Conservation (phyloP, 2,888 invertebrate species). For the Hedya salicella region DNA sequence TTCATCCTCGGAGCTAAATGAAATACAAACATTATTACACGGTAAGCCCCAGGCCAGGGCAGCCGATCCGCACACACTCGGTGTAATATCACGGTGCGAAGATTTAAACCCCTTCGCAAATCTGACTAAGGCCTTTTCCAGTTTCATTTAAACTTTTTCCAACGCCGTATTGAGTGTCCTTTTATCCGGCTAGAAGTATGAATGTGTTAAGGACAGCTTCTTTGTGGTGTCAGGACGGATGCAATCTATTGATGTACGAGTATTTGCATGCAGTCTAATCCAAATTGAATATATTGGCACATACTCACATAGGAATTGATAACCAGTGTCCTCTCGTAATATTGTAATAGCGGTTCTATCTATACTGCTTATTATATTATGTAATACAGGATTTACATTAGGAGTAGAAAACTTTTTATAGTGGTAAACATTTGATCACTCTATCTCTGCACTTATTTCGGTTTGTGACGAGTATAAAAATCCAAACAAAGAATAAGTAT, state of each 20-base stretch:
- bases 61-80: constrained; percentile 56
- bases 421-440: too few relatives aligned
- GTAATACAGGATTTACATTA: neutral
- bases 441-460: too few relatives aligned
- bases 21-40: constrained; percentile 70
- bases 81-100: constrained; percentile 48
- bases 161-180: constrained; percentile 56
- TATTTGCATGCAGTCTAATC: neutral
- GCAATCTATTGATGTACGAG: neutral
- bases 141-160: constrained; percentile 53
- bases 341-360: neutral
- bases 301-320: neutral
- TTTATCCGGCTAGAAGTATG: constrained; percentile 23
- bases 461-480: too few relatives aligned
- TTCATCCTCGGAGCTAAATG: constrained; percentile 54
- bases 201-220: constrained; percentile 29
- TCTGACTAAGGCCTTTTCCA: constrained; percentile 56
- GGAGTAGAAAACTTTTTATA: too few relatives aligned
- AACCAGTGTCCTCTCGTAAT: neutral
- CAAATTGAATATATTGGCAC: constrained; percentile 1
- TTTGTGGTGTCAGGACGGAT: constrained; percentile 17
- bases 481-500: too few relatives aligned
- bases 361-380: neutral
- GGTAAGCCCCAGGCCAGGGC: constrained; percentile 63
- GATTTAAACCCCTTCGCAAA: constrained; percentile 66